Conservation (phyloP, 2,113 vertebrate genomes). For the Pipa parva region DNA sequence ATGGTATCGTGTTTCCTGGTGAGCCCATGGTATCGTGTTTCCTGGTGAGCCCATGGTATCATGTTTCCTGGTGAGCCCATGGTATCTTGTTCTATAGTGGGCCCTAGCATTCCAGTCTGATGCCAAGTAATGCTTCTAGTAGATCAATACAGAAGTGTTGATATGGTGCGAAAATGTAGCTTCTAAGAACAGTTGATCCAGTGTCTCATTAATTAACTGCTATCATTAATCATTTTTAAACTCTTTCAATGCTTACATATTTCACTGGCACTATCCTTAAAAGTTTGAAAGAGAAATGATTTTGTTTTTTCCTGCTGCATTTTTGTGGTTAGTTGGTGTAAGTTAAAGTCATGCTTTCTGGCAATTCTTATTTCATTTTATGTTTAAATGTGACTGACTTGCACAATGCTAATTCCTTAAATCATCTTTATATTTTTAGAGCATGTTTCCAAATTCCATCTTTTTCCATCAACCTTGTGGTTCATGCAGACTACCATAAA, state of each 20-base stretch:
- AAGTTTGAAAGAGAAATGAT: constrained; percentile 17
- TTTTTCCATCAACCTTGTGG: constrained; percentile 6
- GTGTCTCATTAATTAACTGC: constrained; percentile 33
- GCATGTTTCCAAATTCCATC: constrained; percentile 25
- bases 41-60: too few species aligned
- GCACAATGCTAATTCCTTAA: constrained; percentile 7
- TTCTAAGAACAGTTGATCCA: constrained; percentile 17
- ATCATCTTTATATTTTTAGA: constrained; percentile 21
- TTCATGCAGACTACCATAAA: neutral
- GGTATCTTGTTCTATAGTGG: too few species aligned
- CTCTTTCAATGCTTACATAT: constrained; percentile 13
- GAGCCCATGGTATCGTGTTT: too few species aligned
- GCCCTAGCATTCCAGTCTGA: too few species aligned
- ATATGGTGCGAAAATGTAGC: too few species aligned
- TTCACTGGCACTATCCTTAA: constrained; percentile 23
- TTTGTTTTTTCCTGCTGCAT: constrained; percentile 19
- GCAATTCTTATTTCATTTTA: constrained; percentile 27
- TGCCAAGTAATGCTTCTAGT: too few species aligned
- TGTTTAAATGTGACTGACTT: constrained; percentile 20
- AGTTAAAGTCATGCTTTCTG: constrained; percentile 23
- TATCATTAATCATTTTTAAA: constrained; percentile 27
- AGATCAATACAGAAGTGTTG: too few species aligned
- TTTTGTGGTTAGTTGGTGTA: constrained; percentile 33
- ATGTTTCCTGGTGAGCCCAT: too few species aligned
- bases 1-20: too few species aligned